These are phyloP conservation scores for Acleris holmiana DNA, from an alignment of 2,888 invertebrate species.

Conservation along the genomic window DNA sequence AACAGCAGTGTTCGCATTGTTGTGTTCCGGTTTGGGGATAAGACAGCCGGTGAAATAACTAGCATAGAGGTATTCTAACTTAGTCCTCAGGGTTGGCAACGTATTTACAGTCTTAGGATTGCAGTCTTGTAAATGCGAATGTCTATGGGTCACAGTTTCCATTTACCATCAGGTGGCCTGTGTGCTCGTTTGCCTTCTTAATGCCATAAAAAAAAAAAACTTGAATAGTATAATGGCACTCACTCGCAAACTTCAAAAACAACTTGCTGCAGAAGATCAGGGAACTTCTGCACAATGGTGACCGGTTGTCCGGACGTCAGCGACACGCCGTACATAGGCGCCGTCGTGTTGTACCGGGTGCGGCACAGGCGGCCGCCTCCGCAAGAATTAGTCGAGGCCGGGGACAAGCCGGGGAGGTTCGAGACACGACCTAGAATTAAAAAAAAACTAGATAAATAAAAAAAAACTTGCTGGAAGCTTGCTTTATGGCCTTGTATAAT, in stretches of 20 bases:
- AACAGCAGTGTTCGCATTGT: too few species aligned
- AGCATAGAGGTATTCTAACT: too few species aligned
- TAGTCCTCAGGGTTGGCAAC: too few species aligned
- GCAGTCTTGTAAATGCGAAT: too few species aligned
- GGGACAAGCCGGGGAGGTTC: constrained; percentile 59
- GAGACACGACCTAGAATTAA: constrained; percentile 65
- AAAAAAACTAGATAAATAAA: not conserved
- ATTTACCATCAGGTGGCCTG: too few species aligned
- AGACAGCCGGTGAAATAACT: too few species aligned
- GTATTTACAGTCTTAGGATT: too few species aligned
- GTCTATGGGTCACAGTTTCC: too few species aligned
- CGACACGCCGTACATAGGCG: constrained; percentile 97
- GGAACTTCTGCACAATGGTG: constrained; percentile 97
- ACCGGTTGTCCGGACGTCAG: constrained; percentile 96
- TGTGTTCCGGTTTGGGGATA: too few species aligned
- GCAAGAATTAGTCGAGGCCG: constrained; percentile 63
- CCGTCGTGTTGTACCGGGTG: constrained; percentile 96
- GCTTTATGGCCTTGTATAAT: too few species aligned
- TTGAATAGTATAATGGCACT: constrained; percentile 70
- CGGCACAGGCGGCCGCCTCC: constrained; percentile 92
- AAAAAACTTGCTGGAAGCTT: not conserved
- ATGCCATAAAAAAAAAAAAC: not conserved
- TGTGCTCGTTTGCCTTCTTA: too few species aligned
- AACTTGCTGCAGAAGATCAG: constrained; percentile 95
- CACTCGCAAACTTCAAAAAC: constrained; percentile 97